Conservation (phyloP, 2,113 vertebrate genomes). For the Procapra przewalskii region DNA sequence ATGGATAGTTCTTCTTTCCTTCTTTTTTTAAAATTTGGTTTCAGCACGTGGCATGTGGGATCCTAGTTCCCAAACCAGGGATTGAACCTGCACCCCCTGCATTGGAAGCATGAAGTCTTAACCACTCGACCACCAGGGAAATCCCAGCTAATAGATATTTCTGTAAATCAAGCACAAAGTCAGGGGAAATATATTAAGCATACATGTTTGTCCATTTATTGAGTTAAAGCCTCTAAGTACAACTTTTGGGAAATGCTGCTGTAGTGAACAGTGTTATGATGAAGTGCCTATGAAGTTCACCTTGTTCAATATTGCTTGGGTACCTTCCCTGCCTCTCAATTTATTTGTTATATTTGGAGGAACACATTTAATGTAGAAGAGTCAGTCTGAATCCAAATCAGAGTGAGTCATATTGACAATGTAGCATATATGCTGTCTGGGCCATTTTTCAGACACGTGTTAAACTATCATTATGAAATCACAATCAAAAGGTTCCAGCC, state of each 20-base stretch:
- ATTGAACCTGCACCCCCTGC: not conserved
- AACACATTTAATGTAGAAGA: not conserved
- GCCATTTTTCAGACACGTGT: not conserved
- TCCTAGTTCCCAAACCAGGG: not conserved
- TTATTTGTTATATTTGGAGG: not conserved
- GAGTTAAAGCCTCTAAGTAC: not conserved
- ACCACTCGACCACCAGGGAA: not conserved
- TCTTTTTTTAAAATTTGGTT: not conserved
- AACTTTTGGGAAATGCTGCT: not conserved
- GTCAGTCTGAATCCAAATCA: not conserved
- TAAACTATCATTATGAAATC: not conserved
- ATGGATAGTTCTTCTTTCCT: not conserved
- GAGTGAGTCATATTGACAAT: not conserved
- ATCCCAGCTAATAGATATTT: not conserved
- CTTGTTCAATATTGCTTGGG: not conserved
- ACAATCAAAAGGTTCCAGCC: not conserved
- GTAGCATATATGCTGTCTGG: not conserved
- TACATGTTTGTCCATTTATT: not conserved
- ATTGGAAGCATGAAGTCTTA: not conserved
- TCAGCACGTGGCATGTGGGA: not conserved
- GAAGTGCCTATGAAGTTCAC: not conserved
- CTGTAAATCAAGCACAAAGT: not conserved
- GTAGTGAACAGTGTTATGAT: not conserved
- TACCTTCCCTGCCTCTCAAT: not conserved
- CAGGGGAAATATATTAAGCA: not conserved